Evolutionary conservation across 2,888 invertebrate genomes (phyloP), one percentile per base, ranked within the genome.

Genomic region (Drosophila testacea): DNA sequence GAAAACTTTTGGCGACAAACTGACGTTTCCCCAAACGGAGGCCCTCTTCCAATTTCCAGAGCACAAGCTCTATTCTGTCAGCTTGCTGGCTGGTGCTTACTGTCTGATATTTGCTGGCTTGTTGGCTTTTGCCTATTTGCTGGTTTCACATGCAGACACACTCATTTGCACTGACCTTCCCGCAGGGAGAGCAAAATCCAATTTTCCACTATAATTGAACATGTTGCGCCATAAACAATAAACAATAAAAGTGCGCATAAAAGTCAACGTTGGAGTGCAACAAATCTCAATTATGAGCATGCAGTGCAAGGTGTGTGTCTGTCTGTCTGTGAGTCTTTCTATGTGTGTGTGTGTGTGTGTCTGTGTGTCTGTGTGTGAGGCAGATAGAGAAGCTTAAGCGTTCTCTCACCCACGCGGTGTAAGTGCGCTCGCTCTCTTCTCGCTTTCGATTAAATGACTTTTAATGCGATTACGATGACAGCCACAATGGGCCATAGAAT

Each of bases 391-490:
- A 65, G 67, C 64, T 65, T 47, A 48, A 56, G 46, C 69, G 28
- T 50, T 34, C 61, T 16, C 46, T 48, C 32, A 50, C 76, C 50
- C 65, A 61, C 66, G n/a, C 65, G 32, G 6, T 6, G 57, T 22
- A 3, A 22, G 22, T 22, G 2, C 4, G 10, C 28, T 22, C 4
- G 10, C 28, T 46, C 65, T 69, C 52, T 73, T 76, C 76, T 77
- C 74, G 74, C 80, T 83, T 87, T 84, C 85, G 85, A 85, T 87
- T 85, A 87, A 87, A 81, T 81, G 85, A 83, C 75, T 77, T 87
- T 85, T 85, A 85, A 85, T 85, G 84, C 83, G 88, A 85, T 87
- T 85, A 55, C 56, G 67, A 44, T 42, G 57, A 56, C 28, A 39
- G 27, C 41, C 54, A 64, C 55, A 63, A 71, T 30, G 52, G 48